Evolutionary conservation across 2,113 vertebrate genomes (phyloP).

Genomic region (Ochotona princeps): DNA sequence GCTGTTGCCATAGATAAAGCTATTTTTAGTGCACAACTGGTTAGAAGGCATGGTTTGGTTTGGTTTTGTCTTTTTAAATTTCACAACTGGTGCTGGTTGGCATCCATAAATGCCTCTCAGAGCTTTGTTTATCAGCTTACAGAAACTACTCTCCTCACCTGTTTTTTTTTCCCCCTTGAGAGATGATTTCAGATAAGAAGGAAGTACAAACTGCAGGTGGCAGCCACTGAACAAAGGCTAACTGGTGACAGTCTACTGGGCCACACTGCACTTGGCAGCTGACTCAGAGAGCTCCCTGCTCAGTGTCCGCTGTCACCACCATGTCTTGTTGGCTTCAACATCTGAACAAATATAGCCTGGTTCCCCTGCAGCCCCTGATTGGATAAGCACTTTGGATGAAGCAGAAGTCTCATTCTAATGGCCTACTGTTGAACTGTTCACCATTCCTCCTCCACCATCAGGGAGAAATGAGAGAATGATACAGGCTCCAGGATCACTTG

Average conservation of each 20-base stretch:
- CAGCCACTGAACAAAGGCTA: constrained; percentile 11
- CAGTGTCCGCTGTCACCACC: constrained; percentile 57
- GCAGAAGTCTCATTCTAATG: constrained; percentile 8
- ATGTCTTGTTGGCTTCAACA: neutral
- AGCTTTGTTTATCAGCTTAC: constrained; percentile 56
- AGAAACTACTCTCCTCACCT: constrained; percentile 21
- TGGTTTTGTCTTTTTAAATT: constrained; percentile 53
- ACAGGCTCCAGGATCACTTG: neutral
- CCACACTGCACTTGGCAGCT: neutral
- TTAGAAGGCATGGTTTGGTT: constrained; percentile 49
- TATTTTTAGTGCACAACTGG: constrained; percentile 76
- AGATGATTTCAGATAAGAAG: constrained; percentile 60
- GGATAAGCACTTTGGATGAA: constrained; percentile 42
- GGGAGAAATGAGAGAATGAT: neutral
- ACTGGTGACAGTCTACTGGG: neutral
- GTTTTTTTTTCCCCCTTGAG: neutral
- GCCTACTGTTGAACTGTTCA: neutral
- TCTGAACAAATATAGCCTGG: neutral
- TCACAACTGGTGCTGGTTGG: constrained; percentile 51
- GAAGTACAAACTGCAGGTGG: constrained; percentile 61
- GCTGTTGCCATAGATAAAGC: constrained; percentile 73
- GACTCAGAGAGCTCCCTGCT: constrained; percentile 54
- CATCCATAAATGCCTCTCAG: constrained; percentile 29
- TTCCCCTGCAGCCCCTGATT: neutral
- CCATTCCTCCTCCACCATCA: neutral